A percentile compares a stretch with the other conserved stretches of the same genome.
phyloP scores from a whole-genome alignment of 2,797 vertebrate species.

The Rhinoraja longicauda region DNA sequence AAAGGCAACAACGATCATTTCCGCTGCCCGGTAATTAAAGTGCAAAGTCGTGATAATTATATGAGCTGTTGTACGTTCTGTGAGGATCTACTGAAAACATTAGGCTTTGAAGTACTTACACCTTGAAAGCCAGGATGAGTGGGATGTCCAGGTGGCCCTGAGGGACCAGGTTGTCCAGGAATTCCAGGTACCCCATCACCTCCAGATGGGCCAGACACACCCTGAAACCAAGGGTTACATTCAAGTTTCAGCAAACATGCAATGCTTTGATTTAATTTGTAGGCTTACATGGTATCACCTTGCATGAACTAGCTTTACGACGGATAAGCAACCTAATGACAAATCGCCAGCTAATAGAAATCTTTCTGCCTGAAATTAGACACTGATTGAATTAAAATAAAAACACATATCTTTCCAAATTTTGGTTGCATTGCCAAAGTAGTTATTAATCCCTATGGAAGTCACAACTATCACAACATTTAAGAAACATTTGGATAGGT shows the following conservation, averaged over 20 bases:
- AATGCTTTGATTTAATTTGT: background rate
- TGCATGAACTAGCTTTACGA: background rate
- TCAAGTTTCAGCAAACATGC: background rate
- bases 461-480: no score
- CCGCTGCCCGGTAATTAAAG: background rate
- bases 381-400: background rate
- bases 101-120: slow-evolving; percentile 52
- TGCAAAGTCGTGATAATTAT: background rate
- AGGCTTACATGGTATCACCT: background rate
- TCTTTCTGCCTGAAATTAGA: background rate
- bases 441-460: no score
- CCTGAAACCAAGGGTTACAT: slow-evolving; percentile 55
- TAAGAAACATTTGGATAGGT: no score
- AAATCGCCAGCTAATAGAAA: background rate
- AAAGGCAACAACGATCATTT: background rate
- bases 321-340: background rate
- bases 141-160: slow-evolving; percentile 83
- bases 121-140: slow-evolving; percentile 69
- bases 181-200: slow-evolving; percentile 91
- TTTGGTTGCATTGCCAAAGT: background rate
- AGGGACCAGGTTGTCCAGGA: slow-evolving; percentile 85
- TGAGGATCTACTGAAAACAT: background rate
- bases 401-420: background rate
- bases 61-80: background rate
- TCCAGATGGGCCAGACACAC: slow-evolving; percentile 75